These are phyloP conservation scores for Tortrix viridana DNA, from an alignment of 2,888 invertebrate genomes.

Conservation along the genomic window DNA sequence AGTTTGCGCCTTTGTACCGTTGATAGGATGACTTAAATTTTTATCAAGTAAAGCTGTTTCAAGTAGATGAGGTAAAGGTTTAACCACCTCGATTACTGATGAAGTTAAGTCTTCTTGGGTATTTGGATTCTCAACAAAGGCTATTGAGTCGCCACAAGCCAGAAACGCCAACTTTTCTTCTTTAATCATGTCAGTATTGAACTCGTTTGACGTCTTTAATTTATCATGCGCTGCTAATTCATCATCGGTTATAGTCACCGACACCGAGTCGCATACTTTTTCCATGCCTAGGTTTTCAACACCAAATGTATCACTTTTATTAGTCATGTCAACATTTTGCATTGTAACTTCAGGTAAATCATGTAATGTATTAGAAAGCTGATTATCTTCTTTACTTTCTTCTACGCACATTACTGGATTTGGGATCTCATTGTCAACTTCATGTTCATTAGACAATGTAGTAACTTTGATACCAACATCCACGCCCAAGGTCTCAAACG, in stretches of 20 bases:
- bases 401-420: not conserved
- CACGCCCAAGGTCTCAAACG: not conserved
- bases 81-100: not conserved
- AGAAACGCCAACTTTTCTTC: slow-evolving; percentile 3
- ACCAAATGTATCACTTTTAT: not conserved
- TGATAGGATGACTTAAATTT: not conserved
- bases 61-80: not conserved
- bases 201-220: not conserved
- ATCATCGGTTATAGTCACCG: not conserved
- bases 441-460: not conserved
- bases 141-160: not conserved
- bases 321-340: not conserved
- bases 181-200: slow-evolving; percentile 12
- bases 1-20: not conserved
- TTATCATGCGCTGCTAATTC: not conserved
- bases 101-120: not conserved
- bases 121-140: slow-evolving; percentile 3
- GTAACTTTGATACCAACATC: slow-evolving; percentile 7
- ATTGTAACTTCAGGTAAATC: slow-evolving; percentile 4
- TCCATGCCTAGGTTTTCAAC: not conserved
- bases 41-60: slow-evolving; percentile 4
- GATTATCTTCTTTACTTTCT: not conserved
- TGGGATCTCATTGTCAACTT: not conserved
- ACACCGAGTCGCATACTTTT: not conserved
- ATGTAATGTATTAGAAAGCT: not conserved